Base-by-base conservation (phyloP, 2,888 invertebrate species). In the Callimorpha dominula region DNA sequence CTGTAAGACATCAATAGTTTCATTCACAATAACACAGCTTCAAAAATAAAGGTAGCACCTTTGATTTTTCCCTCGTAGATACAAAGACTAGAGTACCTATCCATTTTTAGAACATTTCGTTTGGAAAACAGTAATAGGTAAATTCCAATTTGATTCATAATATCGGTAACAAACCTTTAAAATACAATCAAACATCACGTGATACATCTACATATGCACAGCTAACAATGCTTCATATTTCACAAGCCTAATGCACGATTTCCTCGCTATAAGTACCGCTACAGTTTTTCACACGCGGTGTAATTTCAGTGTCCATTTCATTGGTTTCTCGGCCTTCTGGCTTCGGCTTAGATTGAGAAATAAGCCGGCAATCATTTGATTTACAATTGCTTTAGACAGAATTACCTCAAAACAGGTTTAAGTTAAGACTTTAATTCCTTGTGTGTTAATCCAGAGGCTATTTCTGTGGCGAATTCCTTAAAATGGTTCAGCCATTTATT, bases 231-330 rank as follows among this genome's bases (percentile, higher is more conserved):
- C 6, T 7, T 78, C 74, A 83, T 83, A 85, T 89, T 90, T 88
- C 88, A 81, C 83, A 89, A 89, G n/a, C 4, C 70, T 86, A 88
- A 88, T 86, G 80, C 80, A 80, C 81, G 79, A 78, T 88, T 87
- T 89, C 88, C 88, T 87, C 78, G 82, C 84, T 80, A 80, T 71
- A 65, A 71, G 67, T 73, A 72, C 65, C 77, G 83, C 83, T 80
- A 76, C 73, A 76, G 81, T 89, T 91, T 91, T 92, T 73, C 69
- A 62, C 92, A 91, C 92, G 92, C 90, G n/a, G 62, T 86, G 81
- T 89, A 90, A 91, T 91, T 88, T 86, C 86, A 83, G 80, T 88
- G 89, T 90, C 89, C 90, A 89, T 80, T 69, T 78, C 70, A 72
- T 76, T 70, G 73, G 75, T 72, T 80, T 60, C 40, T 78, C 80